A percentile compares a stretch with the other conserved stretches of the same genome.
Conservation (phyloP, 1,140 invertebrate genomes). For the Thaumatotibia leucotreta region DNA sequence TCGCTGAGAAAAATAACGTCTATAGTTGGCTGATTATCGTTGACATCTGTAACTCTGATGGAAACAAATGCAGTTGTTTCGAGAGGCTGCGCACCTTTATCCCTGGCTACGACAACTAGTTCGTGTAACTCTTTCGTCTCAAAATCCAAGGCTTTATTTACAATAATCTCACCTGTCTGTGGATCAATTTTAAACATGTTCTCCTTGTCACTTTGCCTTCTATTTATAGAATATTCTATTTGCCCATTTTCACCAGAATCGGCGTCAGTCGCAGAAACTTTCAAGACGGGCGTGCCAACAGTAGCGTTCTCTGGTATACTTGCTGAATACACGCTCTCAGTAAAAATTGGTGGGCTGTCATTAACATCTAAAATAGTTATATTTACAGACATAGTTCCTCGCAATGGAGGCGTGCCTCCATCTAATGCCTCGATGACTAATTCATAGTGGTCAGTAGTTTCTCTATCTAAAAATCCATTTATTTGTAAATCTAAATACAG, state of each 20-base stretch:
- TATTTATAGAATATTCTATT: conserved; percentile 94
- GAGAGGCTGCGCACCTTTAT: conserved; percentile 93
- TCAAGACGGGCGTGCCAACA: conserved; percentile 88
- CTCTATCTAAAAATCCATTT: conserved; percentile 93
- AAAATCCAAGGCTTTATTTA: conserved; percentile 96
- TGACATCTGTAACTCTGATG: conserved; percentile 94
- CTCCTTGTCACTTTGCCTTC: conserved; percentile 92
- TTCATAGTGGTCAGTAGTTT: conserved; percentile 90
- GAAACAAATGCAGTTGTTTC: conserved; percentile 96
- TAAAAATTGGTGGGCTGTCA: conserved; percentile 96
- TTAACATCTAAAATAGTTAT: conserved; percentile 97
- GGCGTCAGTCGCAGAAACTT: conserved; percentile 90
- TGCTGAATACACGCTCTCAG: conserved; percentile 92
- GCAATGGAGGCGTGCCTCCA: conserved; percentile 91
- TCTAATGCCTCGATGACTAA: conserved; percentile 95
- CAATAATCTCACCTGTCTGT: conserved; percentile 89
- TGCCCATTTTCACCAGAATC: conserved; percentile 91
- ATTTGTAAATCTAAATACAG: conserved; percentile 96
- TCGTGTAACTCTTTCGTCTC: conserved; percentile 95
- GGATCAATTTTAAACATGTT: conserved; percentile 94
- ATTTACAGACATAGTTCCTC: conserved; percentile 92
- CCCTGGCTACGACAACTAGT: conserved; percentile 93
- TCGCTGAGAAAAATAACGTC: conserved; percentile 95
- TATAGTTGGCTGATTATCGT: conserved; percentile 96
- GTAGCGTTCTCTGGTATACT: conserved; percentile 93